Evolutionary conservation across 2,113 vertebrate species (phyloP).

Genomic region (Tetraodon nigroviridis): DNA sequence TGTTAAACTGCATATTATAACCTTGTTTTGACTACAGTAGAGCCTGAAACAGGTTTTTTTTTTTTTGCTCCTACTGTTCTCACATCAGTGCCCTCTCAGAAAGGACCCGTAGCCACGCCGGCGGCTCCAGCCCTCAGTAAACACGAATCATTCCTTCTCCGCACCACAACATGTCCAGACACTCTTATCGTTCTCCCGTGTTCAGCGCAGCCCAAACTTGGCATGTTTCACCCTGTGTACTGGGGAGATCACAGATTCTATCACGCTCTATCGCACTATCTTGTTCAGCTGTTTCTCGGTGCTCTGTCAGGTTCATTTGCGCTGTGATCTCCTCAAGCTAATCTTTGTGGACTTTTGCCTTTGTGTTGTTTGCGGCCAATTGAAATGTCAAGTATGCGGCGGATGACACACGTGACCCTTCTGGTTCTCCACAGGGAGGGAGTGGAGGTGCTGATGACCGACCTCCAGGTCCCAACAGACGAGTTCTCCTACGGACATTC

Average conservation of each 20-base stretch:
- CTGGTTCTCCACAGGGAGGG: constrained; percentile 77
- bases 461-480: constrained; percentile 82
- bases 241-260: constrained; percentile 34
- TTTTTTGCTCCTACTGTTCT: too few relatives aligned
- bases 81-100: too few relatives aligned
- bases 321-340: too few relatives aligned
- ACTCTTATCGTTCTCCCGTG: constrained; percentile 41
- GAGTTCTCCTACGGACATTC: constrained; percentile 92
- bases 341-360: constrained; percentile 11
- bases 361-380: neutral
- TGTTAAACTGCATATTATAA: too few relatives aligned
- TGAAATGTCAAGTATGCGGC: neutral
- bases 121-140: constrained; percentile 7
- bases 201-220: constrained; percentile 21
- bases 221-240: constrained; percentile 20
- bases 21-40: too few relatives aligned
- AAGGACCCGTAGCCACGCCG: neutral
- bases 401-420: constrained; percentile 5
- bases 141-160: constrained; percentile 12
- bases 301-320: constrained; percentile 5
- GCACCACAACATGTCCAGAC: constrained; percentile 39
- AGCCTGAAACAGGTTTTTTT: neutral
- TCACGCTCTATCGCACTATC: constrained; percentile 23
- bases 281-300: constrained; percentile 11
- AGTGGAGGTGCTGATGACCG: constrained; percentile 87